Evolutionary conservation across 2,113 vertebrate species (phyloP), one percentile per base, ranked within the genome.

Genomic region (Neotragus moschatus): DNA sequence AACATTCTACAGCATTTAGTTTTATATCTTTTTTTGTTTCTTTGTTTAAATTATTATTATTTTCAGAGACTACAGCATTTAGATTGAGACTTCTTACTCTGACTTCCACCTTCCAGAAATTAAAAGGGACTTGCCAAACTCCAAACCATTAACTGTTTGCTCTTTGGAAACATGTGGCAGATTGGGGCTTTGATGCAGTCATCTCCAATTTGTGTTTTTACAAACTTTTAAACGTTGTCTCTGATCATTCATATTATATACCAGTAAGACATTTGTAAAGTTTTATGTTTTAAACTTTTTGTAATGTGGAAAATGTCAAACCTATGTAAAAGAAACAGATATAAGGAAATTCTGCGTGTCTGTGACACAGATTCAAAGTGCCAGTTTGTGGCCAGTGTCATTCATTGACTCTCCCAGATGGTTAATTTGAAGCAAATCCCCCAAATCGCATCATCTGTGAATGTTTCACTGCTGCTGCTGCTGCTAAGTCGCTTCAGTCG

Each of bases 371-470:
- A 81, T 92, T 80, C 30, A 63, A 81, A 5, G 36, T 73, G 33
- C 49, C 53, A 90, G 5, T 53, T 86, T 61, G 45, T 47, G 56
- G 51, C 15, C 70, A 11, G 0, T 61, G 30, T 88, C 45, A 12
- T 90, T 82, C 43, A 53, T n/a, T 84, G 61, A 55, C 23, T 43
- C 28, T 3, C 2, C 14, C 1, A 0, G 19, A 36, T 3, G 49
- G 12, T 94, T 88, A 73, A 73, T 94, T 86, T 89, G n/a, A 77
- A 82, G 49, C n/a, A 86, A 55, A 92, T 84, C 28, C 43, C 26
- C 63, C 80, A 30, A 6, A 16, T 88, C 36, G 2, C 28, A 16
- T 79, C 33, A 14, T 85, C 28, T n/a, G 4, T 77, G 36, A 84
- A 33, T 85, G 51, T 89, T 63, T 89, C 47, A 51, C n/a, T n/a